Evolutionary conservation across 2,113 vertebrate species (phyloP).

Genomic region (Chaetodon trifascialis): DNA sequence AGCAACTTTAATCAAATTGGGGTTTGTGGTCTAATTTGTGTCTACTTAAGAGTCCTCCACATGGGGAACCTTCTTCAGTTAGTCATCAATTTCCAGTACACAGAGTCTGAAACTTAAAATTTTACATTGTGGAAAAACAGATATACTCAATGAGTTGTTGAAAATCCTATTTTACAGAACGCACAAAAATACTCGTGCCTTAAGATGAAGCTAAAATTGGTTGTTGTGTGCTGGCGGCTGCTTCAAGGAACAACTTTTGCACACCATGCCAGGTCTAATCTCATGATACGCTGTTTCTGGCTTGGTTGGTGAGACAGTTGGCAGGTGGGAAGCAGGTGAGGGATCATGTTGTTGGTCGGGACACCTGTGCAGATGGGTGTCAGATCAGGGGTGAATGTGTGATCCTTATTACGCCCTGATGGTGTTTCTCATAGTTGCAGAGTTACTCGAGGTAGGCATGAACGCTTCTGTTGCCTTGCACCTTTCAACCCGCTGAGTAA

Average conservation of each 20-base stretch:
- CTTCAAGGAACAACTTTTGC: background rate
- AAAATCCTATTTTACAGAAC: background rate
- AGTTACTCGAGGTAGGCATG: background rate
- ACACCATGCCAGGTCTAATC: background rate
- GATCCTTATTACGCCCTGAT: background rate
- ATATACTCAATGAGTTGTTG: conserved; percentile 1
- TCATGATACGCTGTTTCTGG: background rate
- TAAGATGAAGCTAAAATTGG: conserved; percentile 3
- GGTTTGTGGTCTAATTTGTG: conserved; percentile 63
- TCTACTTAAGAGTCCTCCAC: conserved; percentile 21
- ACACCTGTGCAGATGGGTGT: conserved; percentile 27
- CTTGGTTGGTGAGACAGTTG: background rate
- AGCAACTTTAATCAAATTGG: conserved; percentile 45
- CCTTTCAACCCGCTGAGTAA: background rate
- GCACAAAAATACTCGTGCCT: background rate
- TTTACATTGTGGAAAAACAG: conserved; percentile 17
- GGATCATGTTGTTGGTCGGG: background rate
- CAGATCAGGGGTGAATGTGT: conserved; percentile 4
- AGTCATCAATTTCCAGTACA: conserved; percentile 29
- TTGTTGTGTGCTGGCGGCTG: background rate
- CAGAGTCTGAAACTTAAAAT: background rate
- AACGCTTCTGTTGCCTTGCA: conserved; percentile 19
- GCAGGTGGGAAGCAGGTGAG: conserved; percentile 13
- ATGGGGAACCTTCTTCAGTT: conserved; percentile 26
- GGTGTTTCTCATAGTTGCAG: background rate